These are phyloP conservation scores for Drosophila falleni DNA, from an alignment of 2,888 invertebrate genomes.

Conservation along the genomic window DNA sequence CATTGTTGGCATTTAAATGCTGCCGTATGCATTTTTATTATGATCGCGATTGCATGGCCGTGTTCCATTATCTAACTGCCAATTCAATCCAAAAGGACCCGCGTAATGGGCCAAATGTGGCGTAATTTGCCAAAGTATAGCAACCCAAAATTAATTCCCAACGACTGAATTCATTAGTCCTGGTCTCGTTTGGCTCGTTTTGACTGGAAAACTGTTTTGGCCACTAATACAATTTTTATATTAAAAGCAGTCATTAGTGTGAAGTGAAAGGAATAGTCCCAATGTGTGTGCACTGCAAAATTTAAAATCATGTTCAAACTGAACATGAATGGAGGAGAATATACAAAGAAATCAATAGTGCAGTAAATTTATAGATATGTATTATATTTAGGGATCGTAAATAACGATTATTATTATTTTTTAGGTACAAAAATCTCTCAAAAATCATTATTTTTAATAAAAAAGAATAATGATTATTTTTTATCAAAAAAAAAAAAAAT, in stretches of 20 bases:
- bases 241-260: background rate
- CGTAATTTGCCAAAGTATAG: constrained; percentile 7
- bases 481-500: no score
- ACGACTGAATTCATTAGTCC: background rate
- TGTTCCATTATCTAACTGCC: constrained; percentile 36
- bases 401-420: no score
- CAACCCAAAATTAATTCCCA: background rate
- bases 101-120: constrained; percentile 15
- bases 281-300: no score
- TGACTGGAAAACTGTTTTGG: background rate
- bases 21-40: constrained; percentile 31
- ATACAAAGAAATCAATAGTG: no score
- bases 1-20: constrained; percentile 28
- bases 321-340: no score
- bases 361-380: background rate
- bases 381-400: no score
- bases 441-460: no score
- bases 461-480: no score
- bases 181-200: background rate
- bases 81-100: constrained; percentile 21
- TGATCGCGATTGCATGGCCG: constrained; percentile 33
- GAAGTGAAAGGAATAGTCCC: background rate
- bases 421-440: no score
- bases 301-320: no score
- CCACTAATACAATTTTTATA: background rate